phyloP scores from a whole-genome alignment of 1,140 invertebrate genomes.

The Calephelis nemesis region DNA sequence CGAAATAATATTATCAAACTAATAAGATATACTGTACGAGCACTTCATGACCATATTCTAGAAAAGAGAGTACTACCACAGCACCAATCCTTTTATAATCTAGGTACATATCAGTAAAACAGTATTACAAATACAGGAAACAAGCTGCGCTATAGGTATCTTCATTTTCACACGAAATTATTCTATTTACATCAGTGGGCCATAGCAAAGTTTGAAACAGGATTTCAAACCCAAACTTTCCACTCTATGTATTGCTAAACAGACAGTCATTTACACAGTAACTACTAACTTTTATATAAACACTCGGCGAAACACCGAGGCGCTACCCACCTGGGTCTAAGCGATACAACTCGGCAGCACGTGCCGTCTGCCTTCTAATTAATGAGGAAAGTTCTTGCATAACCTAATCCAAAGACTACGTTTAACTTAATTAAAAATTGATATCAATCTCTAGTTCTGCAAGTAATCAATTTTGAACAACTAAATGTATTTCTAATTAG shows the following conservation, averaged over 20 bases:
- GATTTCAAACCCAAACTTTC: slow-evolving; percentile 33
- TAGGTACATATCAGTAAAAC: too few species aligned
- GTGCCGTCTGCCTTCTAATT: slow-evolving; percentile 26
- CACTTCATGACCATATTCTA: too few species aligned
- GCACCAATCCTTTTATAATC: too few species aligned
- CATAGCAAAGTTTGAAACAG: slow-evolving; percentile 28
- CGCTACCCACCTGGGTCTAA: slow-evolving; percentile 20
- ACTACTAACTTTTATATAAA: slow-evolving; percentile 21
- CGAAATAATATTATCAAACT: too few species aligned
- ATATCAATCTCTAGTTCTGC: neutral
- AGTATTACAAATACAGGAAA: too few species aligned
- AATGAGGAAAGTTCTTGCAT: slow-evolving; percentile 27
- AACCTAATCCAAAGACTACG: slow-evolving; percentile 11
- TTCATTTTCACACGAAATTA: neutral
- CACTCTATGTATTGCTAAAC: slow-evolving; percentile 27
- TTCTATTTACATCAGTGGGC: slow-evolving; percentile 23
- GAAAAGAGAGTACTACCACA: too few species aligned
- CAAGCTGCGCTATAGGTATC: too few species aligned
- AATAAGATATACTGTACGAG: too few species aligned
- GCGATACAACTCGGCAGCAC: slow-evolving; percentile 21
- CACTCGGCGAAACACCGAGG: slow-evolving; percentile 11
- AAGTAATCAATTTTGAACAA: neutral
- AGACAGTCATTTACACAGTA: slow-evolving; percentile 29
- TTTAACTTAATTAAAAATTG: slow-evolving; percentile 13
- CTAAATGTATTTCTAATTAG: neutral